These are phyloP conservation scores for Scytalopus superciliaris DNA, from an alignment of 2,113 vertebrate genomes.

Conservation along the genomic window DNA sequence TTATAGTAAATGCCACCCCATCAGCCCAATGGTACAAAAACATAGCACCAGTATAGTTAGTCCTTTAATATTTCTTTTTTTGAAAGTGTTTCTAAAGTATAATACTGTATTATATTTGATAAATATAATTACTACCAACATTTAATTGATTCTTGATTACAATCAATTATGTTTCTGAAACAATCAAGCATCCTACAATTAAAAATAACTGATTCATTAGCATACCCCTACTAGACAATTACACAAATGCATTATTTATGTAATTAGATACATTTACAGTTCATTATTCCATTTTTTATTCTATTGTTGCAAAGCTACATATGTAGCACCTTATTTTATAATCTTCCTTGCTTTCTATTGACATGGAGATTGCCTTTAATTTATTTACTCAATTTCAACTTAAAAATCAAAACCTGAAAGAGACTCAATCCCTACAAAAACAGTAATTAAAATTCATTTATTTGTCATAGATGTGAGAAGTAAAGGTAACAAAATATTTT, in stretches of 20 bases:
- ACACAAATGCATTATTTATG: conserved; percentile 82
- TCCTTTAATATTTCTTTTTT: not conserved
- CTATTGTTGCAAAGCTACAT: conserved; percentile 67
- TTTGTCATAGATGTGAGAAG: not conserved
- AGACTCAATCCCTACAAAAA: not conserved
- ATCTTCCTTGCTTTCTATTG: conserved; percentile 26
- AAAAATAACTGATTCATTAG: conserved; percentile 82
- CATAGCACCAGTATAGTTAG: not conserved
- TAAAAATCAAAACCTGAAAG: conserved; percentile 21
- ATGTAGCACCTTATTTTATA: conserved; percentile 36
- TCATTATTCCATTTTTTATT: conserved; percentile 68
- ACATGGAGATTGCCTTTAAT: not conserved
- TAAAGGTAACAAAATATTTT: not conserved
- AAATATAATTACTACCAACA: conserved; percentile 74
- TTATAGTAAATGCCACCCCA: not conserved
- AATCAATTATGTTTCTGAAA: conserved; percentile 80
- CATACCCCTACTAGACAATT: conserved; percentile 71
- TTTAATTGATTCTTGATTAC: conserved; percentile 82
- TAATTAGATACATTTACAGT: conserved; percentile 76
- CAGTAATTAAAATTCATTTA: conserved; percentile 43
- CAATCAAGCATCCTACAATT: conserved; percentile 77
- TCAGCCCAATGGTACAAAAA: not conserved
- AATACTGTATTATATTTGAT: conserved; percentile 66
- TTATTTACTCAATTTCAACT: conserved; percentile 11
- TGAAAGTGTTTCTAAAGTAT: conserved; percentile 11